phyloP scores from a whole-genome alignment of 2,797 vertebrate genomes.

The Neosalanx taihuensis region DNA sequence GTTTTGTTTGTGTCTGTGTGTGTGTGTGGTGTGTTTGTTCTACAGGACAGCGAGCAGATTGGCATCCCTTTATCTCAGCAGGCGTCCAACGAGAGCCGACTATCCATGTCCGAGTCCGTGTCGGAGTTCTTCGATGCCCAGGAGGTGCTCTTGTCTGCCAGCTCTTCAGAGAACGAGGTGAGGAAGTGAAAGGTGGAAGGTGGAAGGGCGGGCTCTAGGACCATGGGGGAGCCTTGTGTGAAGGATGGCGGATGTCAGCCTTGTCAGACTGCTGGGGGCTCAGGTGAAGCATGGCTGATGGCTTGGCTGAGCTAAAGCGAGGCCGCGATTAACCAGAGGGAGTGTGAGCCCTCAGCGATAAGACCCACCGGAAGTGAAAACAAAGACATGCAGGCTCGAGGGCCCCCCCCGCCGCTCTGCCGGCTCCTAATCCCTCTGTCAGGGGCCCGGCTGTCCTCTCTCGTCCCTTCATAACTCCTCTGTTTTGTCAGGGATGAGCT shows the following conservation, averaged over 20 bases:
- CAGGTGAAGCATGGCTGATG: conserved; percentile 34
- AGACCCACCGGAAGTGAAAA: conserved; percentile 26
- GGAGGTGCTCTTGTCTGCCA: conserved; percentile 97
- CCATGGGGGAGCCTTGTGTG: neutral
- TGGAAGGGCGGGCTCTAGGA: neutral
- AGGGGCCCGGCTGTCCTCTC: conserved; percentile 17
- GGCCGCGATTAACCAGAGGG: conserved; percentile 47
- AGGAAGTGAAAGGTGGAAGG: conserved; percentile 6
- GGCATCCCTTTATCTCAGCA: conserved; percentile 93
- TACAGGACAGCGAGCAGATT: conserved; percentile 85
- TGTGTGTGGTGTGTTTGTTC: conserved; percentile 25
- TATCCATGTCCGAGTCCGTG: conserved; percentile 98
- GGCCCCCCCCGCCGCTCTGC: conserved; percentile 19
- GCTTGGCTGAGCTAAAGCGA: conserved; percentile 28
- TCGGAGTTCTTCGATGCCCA: conserved; percentile 99
- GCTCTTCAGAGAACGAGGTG: conserved; percentile 98
- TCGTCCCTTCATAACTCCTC: conserved; percentile 34
- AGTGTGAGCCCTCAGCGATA: conserved; percentile 39
- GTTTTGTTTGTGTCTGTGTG: too few relatives aligned
- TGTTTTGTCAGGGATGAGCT: conserved; percentile 9
- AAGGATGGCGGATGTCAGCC: conserved; percentile 10
- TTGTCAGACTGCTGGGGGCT: conserved; percentile 23
- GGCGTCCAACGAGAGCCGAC: conserved; percentile 94
- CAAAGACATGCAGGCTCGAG: conserved; percentile 14
- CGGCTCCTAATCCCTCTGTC: conserved; percentile 15